Conservation (phyloP, 2,797 vertebrate species). For the Hylomyscus alleni region DNA sequence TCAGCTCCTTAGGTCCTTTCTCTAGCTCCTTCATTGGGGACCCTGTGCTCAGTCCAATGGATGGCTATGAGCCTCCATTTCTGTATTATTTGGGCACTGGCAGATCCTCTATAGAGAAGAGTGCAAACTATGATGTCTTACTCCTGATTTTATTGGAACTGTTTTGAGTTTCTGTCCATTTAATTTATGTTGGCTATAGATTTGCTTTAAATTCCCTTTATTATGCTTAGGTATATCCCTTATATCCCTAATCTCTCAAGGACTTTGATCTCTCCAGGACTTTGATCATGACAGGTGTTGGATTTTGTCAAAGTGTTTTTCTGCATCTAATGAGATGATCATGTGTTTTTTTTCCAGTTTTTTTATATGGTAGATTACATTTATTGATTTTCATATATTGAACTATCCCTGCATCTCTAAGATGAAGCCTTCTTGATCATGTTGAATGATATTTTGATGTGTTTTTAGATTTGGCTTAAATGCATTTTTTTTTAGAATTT, state of each 20-base stretch:
- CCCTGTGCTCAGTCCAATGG: too few relatives aligned
- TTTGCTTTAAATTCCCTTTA: background rate
- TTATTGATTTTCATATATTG: background rate
- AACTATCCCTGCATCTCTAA: background rate
- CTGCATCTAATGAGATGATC: too few relatives aligned
- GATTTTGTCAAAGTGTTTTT: too few relatives aligned
- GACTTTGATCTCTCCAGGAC: too few relatives aligned
- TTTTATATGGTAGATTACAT: background rate
- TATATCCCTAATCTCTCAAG: too few relatives aligned
- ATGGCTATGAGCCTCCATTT: too few relatives aligned
- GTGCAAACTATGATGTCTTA: background rate
- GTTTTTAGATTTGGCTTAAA: background rate
- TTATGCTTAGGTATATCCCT: background rate
- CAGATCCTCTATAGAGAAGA: too few relatives aligned
- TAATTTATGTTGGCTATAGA: background rate
- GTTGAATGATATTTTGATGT: background rate
- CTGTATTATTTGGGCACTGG: too few relatives aligned
- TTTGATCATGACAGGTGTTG: too few relatives aligned
- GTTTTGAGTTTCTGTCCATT: background rate
- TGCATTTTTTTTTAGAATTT: background rate
- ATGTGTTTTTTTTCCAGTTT: too few relatives aligned
- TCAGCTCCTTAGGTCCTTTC: too few relatives aligned
- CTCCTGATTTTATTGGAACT: background rate
- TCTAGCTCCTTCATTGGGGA: too few relatives aligned
- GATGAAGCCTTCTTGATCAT: background rate